Base-by-base conservation (phyloP, 2,888 invertebrate genomes). In the Pasiphila rectangulata region DNA sequence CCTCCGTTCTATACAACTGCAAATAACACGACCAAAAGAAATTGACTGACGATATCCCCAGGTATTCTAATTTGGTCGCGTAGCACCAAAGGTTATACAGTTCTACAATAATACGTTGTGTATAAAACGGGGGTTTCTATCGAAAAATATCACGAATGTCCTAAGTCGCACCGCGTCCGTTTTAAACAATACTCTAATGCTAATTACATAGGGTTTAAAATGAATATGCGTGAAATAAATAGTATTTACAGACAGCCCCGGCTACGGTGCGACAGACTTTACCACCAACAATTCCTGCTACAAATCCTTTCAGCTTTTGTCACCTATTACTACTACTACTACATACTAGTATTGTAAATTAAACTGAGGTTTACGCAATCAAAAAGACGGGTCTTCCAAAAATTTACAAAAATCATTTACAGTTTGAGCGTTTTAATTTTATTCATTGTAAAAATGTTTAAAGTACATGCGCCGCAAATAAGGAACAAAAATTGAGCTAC, bases 231-330 rank as follows among this genome's bases (percentile, higher is more conserved):
- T 56, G 59, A 68, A 72, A 77, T 75, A 75, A 69, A 72, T 69
- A 67, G 45, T 83, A 82, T 84, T 64, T 83, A 84, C 79, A 85
- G 67, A 67, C 27, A 13, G 20, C 24, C 13, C 12, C 30, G 36
- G 30, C 19, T 35, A 29, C 58, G 56, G 56, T 66, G 64, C 63
- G 70, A 64, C 75, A 69, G 69, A 71, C 35, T 36, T 23, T 36
- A 34, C 27, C 13, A 34, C 34, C 49, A 46, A 73, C 79, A 80
- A 75, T 72, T 76, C 75, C 77, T 61, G 61, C 50, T 65, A 69
- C 84, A 84, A 85, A 82, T 82, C 81, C 83, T 12, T 39, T 20
- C 47, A 63, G 63, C 53, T n/a, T n/a, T n/a, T n/a, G n/a, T n/a
- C 42, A 40, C 35, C 17, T 36, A 23, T 17, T 44, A 39, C 43